These are phyloP conservation scores for Hippocampus mohnikei DNA, from an alignment of 2,113 vertebrate species.

Conservation along the genomic window DNA sequence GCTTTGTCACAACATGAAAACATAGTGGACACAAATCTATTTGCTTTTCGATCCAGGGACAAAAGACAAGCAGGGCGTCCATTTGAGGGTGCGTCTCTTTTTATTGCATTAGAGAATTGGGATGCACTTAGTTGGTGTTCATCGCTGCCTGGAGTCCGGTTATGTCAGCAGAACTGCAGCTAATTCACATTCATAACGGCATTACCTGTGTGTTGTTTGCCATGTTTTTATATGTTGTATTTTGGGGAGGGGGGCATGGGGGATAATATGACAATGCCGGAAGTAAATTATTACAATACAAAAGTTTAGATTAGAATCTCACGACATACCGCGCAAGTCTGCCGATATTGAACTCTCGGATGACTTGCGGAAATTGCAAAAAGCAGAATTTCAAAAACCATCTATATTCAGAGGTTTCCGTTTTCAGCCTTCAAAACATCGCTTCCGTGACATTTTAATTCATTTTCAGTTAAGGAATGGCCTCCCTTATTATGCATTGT, in stretches of 20 bases:
- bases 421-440: too few relatives aligned
- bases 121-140: not conserved
- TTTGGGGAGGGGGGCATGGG: not conserved
- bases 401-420: too few relatives aligned
- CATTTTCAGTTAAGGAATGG: too few relatives aligned
- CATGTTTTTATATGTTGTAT: too few relatives aligned
- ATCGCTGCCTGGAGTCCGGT: not conserved
- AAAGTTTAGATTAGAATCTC: too few relatives aligned
- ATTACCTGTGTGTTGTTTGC: not conserved
- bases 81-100: not conserved
- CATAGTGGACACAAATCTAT: not conserved
- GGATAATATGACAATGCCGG: not conserved
- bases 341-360: too few relatives aligned
- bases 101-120: conserved; percentile 6
- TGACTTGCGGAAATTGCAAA: too few relatives aligned
- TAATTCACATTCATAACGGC: not conserved
- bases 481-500: too few relatives aligned
- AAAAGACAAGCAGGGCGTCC: not conserved
- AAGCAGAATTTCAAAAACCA: too few relatives aligned
- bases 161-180: not conserved
- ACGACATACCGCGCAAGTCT: too few relatives aligned
- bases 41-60: not conserved
- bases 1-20: not conserved
- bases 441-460: too few relatives aligned
- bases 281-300: not conserved